phyloP scores from a whole-genome alignment of 2,797 vertebrate species.

The Scomberomorus guttatus region DNA sequence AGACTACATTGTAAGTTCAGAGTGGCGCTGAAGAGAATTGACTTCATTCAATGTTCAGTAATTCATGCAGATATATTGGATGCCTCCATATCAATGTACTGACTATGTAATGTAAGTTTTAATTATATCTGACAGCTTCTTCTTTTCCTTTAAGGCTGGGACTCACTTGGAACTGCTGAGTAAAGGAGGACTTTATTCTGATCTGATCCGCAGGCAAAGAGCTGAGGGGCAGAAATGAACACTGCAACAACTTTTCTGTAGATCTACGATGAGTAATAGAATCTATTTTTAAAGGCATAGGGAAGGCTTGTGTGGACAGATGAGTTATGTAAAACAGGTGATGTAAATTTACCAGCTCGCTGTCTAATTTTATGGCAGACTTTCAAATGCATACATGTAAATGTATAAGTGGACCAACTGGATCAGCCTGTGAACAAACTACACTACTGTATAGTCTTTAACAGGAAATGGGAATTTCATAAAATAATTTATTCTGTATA shows the following conservation, averaged over 20 bases:
- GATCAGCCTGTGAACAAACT: slow-evolving; percentile 25
- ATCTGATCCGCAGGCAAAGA: slow-evolving; percentile 91
- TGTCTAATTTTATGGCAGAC: slow-evolving; percentile 35
- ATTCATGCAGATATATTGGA: slow-evolving; percentile 19
- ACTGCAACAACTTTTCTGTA: slow-evolving; percentile 29
- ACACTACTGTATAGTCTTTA: slow-evolving; percentile 55
- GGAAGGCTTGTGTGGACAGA: slow-evolving; percentile 1
- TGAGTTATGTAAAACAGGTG: slow-evolving; percentile 17
- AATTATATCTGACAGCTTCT: slow-evolving; percentile 53
- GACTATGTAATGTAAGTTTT: slow-evolving; percentile 11
- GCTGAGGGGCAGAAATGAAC: slow-evolving; percentile 82
- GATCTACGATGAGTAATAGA: slow-evolving; percentile 22
- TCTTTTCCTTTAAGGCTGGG: slow-evolving; percentile 84
- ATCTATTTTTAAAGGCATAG: slow-evolving; percentile 37
- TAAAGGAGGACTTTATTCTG: slow-evolving; percentile 90
- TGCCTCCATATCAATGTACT: slow-evolving; percentile 17
- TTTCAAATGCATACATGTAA: slow-evolving; percentile 29
- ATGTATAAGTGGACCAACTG: slow-evolving; percentile 57
- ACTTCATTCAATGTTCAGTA: slow-evolving; percentile 20
- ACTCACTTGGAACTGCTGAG: slow-evolving; percentile 89
- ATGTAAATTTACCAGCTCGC: slow-evolving; percentile 30
- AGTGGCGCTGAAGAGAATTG: slow-evolving; percentile 3
- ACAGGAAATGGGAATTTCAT: slow-evolving; percentile 28
- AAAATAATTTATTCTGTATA: slow-evolving; percentile 33
- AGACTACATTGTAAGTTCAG: slow-evolving; percentile 32